phyloP scores from a whole-genome alignment of 2,888 invertebrate genomes.

The Dinocampus coccinellae region DNA sequence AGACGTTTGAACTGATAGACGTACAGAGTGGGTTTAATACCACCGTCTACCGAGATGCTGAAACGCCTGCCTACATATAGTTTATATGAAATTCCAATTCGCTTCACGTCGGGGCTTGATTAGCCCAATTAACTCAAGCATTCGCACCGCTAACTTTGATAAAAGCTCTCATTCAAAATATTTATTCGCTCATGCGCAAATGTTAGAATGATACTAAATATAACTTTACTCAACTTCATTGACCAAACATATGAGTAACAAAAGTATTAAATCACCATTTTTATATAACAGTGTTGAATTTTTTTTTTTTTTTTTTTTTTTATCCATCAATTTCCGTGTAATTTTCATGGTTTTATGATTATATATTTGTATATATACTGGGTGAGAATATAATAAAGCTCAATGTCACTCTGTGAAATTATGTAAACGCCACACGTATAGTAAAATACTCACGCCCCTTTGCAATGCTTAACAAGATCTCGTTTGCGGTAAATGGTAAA shows the following conservation, averaged over 20 bases:
- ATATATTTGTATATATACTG: background rate
- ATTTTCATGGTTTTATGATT: background rate
- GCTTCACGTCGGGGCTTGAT: constrained; percentile 30
- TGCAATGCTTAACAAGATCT: constrained; percentile 53
- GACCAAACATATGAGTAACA: background rate
- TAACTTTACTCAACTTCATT: background rate
- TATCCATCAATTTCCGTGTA: background rate
- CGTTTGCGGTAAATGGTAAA: constrained; percentile 47
- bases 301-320: too few relatives aligned
- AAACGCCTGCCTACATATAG: constrained; percentile 31
- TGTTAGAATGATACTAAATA: background rate
- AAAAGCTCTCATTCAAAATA: constrained; percentile 10
- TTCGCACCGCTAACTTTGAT: constrained; percentile 27
- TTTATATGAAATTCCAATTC: constrained; percentile 29
- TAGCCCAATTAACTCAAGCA: constrained; percentile 30
- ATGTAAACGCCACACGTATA: constrained; percentile 25
- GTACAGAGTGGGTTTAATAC: constrained; percentile 19
- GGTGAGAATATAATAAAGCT: constrained; percentile 1
- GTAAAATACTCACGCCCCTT: constrained; percentile 45
- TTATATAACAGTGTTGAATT: background rate
- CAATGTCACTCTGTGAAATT: constrained; percentile 12
- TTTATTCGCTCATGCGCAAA: background rate
- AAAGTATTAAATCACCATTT: background rate
- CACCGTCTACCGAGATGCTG: constrained; percentile 23
- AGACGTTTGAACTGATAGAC: constrained; percentile 14